Evolutionary conservation across 2,797 vertebrate species (phyloP), one percentile per base, ranked within the genome.

Genomic region (Crocodylus rhombifer): DNA sequence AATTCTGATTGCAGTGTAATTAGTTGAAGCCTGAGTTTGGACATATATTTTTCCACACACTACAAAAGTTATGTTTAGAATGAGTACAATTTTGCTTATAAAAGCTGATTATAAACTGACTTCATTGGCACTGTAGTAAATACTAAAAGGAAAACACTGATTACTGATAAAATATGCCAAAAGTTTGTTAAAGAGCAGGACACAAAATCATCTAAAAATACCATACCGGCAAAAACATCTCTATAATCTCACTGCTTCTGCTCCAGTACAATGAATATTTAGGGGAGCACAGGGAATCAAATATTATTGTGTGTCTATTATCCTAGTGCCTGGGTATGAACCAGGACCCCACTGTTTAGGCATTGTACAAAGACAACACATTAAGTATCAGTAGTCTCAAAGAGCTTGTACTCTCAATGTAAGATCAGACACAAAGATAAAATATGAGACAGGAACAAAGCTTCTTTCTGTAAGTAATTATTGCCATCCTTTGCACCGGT

Each of bases 261-360:
- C 63, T 88, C 88, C 81, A 63, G 80, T 88, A 12, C 77, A 91
- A 86, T 13, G 91, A 87, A 89, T 80, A 60, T 79, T 83, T 87
- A 88, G 87, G 91, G 77, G 91, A 74, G 90, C 65, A 83, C 83
- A 92, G 89, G 78, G 87, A 92, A 82, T 88, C 75, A 67, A 71
- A 77, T 79, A 89, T 30, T 80, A 42, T 42, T 42, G 42, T 42
- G 42, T 42, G 42, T 42, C 42, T 42, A 42, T 42, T 42, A 42
- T 42, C 42, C 42, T 42, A 42, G 87, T 85, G 88, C 83, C 91
- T 92, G 92, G 73, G 91, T 91, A 85, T 83, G 85, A 90, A 81
- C 94, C 58, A 93, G 86, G 74, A 82, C 81, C 90, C 63, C 0
- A 8, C 80, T 87, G 90, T 94, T 42, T 94, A 79, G 80, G 80